A percentile compares a stretch with the other conserved stretches of the same genome.
Conservation (phyloP, 1,140 invertebrate species). For the Scylla paramamosain region DNA sequence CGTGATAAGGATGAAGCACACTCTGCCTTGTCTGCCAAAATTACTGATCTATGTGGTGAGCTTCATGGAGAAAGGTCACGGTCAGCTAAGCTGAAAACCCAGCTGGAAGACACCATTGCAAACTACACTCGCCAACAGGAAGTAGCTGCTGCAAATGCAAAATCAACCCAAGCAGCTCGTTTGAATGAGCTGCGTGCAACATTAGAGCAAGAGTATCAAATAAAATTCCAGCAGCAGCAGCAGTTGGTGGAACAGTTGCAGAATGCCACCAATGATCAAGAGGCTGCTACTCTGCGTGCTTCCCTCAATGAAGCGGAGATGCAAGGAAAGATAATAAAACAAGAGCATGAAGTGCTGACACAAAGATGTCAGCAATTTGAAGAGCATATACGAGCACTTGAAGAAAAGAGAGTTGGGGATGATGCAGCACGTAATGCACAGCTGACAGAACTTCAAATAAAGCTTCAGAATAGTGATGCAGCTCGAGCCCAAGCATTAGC, state of each 20-base stretch:
- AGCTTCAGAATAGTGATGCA: slow-evolving; percentile 60
- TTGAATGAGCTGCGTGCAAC: slow-evolving; percentile 56
- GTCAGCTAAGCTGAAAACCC: slow-evolving; percentile 82
- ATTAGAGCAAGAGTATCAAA: slow-evolving; percentile 65
- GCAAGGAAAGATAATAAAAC: slow-evolving; percentile 45
- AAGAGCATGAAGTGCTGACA: slow-evolving; percentile 53
- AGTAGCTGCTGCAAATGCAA: slow-evolving; percentile 81
- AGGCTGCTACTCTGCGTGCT: slow-evolving; percentile 65
- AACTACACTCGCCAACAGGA: slow-evolving; percentile 83
- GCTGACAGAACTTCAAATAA: slow-evolving; percentile 50
- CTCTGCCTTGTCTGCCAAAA: slow-evolving; percentile 76
- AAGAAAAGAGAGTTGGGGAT: slow-evolving; percentile 61
- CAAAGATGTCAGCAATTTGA: slow-evolving; percentile 64
- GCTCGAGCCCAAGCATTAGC: slow-evolving; percentile 62
- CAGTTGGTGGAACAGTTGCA: slow-evolving; percentile 56
- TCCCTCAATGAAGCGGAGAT: slow-evolving; percentile 62
- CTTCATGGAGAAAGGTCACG: slow-evolving; percentile 85
- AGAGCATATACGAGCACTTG: slow-evolving; percentile 59
- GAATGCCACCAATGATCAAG: slow-evolving; percentile 57
- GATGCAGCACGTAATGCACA: slow-evolving; percentile 50
- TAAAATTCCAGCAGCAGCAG: slow-evolving; percentile 69
- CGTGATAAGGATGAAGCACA: slow-evolving; percentile 79
- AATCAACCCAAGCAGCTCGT: slow-evolving; percentile 33
- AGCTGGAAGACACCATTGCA: slow-evolving; percentile 83
- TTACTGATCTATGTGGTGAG: slow-evolving; percentile 89